phyloP scores from a whole-genome alignment of 2,113 vertebrate species.

The Istiophorus platypterus region DNA sequence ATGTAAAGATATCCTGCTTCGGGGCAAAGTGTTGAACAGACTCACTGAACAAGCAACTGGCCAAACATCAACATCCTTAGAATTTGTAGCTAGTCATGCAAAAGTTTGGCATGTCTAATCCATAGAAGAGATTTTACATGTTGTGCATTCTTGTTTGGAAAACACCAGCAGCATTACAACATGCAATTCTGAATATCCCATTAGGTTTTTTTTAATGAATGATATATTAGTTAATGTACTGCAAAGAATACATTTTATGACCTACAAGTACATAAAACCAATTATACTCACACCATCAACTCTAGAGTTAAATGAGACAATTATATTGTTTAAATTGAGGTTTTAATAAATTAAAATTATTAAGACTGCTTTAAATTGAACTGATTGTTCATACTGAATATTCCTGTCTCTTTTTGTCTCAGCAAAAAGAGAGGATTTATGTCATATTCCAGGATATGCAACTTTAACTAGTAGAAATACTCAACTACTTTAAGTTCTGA shows the following conservation, averaged over 20 bases:
- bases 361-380: conserved; percentile 4
- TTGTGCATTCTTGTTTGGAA: not conserved
- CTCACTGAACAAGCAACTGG: not conserved
- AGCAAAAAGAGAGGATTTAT: not conserved
- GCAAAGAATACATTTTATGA: conserved; percentile 34
- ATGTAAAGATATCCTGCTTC: not conserved
- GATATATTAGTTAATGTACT: conserved; percentile 25
- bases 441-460: conserved; percentile 8
- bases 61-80: not conserved
- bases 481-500: conserved; percentile 37
- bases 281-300: conserved; percentile 32
- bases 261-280: conserved; percentile 40
- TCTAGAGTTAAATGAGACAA: conserved; percentile 15
- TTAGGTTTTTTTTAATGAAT: conserved; percentile 10
- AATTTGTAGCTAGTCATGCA: not conserved
- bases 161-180: not conserved
- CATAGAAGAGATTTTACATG: not conserved
- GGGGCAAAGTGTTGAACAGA: not conserved
- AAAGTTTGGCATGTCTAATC: not conserved
- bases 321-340: conserved; percentile 9
- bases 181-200: not conserved
- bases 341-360: conserved; percentile 23
- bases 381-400: conserved; percentile 8
- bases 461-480: conserved; percentile 22
- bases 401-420: not conserved